A percentile compares a stretch with the other conserved stretches of the same genome.
These are phyloP conservation scores for Pelodiscus sinensis DNA, from an alignment of 2,113 vertebrate species.

Conservation along the genomic window DNA sequence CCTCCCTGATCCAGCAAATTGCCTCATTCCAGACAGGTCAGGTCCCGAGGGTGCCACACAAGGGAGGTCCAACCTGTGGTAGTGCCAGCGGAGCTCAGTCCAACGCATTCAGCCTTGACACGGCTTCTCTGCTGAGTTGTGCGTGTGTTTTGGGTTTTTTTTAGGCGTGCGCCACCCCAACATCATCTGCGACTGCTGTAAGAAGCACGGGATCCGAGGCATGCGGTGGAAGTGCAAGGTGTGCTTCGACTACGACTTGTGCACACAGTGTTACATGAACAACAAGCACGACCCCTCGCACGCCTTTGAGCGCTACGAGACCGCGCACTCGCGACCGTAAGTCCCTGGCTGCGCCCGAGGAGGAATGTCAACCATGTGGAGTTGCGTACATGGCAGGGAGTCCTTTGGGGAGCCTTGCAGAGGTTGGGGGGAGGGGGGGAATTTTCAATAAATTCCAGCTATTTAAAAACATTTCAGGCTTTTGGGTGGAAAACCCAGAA, in stretches of 20 bases:
- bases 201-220: conserved; percentile 96
- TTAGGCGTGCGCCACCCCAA: conserved; percentile 96
- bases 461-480: not conserved
- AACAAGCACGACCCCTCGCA: conserved; percentile 93
- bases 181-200: conserved; percentile 98
- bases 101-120: not conserved
- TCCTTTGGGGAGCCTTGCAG: rapidly evolving
- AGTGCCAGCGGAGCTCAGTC: not conserved
- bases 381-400: rapidly evolving
- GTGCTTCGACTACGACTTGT: conserved; percentile 97
- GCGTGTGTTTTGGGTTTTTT: not conserved
- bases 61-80: not conserved
- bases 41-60: too few species aligned
- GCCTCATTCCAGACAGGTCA: too few species aligned
- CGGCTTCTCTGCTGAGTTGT: not conserved
- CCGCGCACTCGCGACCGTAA: conserved; percentile 95
- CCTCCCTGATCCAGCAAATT: too few species aligned
- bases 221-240: conserved; percentile 99
- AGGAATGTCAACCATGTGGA: rapidly evolving
- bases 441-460: too few species aligned
- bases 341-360: conserved; percentile 55
- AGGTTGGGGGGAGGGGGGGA: too few species aligned
- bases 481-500: not conserved
- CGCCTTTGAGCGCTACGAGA: conserved; percentile 95
- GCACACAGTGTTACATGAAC: conserved; percentile 98